These are phyloP conservation scores for Stenurella melanura DNA, from an alignment of 2,888 invertebrate genomes.

Conservation along the genomic window DNA sequence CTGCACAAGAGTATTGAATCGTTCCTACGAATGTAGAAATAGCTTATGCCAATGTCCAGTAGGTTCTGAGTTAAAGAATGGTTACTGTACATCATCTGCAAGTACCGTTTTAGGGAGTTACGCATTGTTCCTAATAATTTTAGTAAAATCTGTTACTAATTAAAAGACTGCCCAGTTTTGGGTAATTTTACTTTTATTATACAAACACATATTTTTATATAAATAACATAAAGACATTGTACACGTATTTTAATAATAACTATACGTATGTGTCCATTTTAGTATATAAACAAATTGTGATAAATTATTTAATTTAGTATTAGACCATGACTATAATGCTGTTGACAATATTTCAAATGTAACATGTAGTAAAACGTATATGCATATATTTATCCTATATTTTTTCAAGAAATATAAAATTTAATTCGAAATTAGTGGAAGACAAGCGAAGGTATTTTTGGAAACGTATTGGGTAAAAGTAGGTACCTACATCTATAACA, in stretches of 20 bases:
- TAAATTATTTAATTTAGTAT: slow-evolving; percentile 47
- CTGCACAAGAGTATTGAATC: slow-evolving; percentile 57
- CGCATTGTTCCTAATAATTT: slow-evolving; percentile 16
- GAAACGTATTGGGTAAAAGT: background rate
- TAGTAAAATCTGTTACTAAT: slow-evolving; percentile 19
- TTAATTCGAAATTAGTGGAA: background rate
- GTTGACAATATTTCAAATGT: slow-evolving; percentile 38
- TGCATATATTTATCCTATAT: background rate
- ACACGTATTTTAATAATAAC: slow-evolving; percentile 49
- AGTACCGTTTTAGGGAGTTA: slow-evolving; percentile 3
- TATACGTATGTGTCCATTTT: slow-evolving; percentile 49
- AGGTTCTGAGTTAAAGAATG: slow-evolving; percentile 47
- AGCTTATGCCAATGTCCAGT: slow-evolving; percentile 61
- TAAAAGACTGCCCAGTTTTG: slow-evolving; percentile 35
- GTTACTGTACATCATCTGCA: slow-evolving; percentile 47
- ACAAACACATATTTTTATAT: slow-evolving; percentile 53
- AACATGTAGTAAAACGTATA: background rate
- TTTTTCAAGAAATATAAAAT: background rate
- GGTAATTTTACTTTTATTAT: slow-evolving; percentile 48
- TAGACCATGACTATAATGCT: slow-evolving; percentile 53
- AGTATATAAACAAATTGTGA: slow-evolving; percentile 56
- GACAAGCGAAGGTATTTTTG: background rate
- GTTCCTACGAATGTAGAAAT: slow-evolving; percentile 59
- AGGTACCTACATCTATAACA: background rate
- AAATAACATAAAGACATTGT: slow-evolving; percentile 50